Conservation (phyloP, 2,113 vertebrate species). For the Pycnonotus jocosus region DNA sequence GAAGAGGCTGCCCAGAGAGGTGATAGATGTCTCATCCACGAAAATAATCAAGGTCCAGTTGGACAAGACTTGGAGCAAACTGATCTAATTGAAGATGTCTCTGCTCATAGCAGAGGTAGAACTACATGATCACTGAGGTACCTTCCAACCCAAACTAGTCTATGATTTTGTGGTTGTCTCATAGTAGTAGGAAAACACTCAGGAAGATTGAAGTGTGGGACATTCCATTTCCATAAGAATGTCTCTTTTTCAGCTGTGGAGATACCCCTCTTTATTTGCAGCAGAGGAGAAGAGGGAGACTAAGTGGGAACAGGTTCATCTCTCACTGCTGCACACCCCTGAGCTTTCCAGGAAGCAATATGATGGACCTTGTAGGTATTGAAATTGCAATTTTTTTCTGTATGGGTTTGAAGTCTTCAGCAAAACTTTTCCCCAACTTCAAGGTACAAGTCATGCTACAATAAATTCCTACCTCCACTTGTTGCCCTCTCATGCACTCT, state of each 20-base stretch:
- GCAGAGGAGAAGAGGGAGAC: neutral
- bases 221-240: neutral
- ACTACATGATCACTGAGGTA: neutral
- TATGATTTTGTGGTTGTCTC: neutral
- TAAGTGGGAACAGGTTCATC: neutral
- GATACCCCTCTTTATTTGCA: neutral
- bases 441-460: fast-evolving
- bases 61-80: neutral
- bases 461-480: neutral
- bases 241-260: neutral
- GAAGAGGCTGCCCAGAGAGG: neutral
- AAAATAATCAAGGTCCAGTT: neutral
- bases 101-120: neutral
- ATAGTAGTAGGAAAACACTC: neutral
- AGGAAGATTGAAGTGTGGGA: neutral
- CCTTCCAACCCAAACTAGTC: neutral
- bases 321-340: neutral
- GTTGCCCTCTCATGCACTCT: neutral
- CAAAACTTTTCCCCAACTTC: neutral
- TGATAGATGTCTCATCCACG: neutral
- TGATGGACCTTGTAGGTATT: neutral
- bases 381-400: neutral
- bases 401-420: neutral
- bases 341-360: neutral
- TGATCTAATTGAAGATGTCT: neutral